Evolutionary conservation across 2,888 invertebrate genomes (phyloP).

Genomic region (Cheiracanthium punctorium): DNA sequence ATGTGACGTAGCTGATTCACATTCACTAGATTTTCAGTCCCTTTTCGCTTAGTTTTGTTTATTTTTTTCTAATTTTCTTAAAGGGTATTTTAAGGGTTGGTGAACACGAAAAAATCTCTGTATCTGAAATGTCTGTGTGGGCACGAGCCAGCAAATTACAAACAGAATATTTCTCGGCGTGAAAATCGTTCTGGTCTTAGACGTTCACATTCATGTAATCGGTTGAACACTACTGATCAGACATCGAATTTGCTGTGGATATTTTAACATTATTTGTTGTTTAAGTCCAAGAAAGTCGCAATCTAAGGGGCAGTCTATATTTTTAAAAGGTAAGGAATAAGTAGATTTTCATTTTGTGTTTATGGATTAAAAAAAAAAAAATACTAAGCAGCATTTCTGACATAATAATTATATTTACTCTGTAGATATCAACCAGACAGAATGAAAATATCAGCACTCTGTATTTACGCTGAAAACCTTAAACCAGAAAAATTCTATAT

Average conservation of each 20-base stretch:
- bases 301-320: no score
- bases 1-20: conserved; percentile 22
- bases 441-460: no score
- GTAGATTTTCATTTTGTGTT: no score
- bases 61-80: conserved; percentile 29
- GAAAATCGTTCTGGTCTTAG: not conserved
- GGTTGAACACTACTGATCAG: not conserved
- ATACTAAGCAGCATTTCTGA: no score
- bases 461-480: no score
- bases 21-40: not conserved
- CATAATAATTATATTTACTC: no score
- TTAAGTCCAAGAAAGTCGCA: no score
- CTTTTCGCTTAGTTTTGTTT: not conserved
- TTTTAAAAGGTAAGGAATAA: no score
- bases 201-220: conserved; percentile 14
- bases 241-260: not conserved
- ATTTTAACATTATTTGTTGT: no score
- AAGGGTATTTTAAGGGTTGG: not conserved
- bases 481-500: no score
- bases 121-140: not conserved
- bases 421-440: no score
- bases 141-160: not conserved
- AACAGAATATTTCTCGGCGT: not conserved
- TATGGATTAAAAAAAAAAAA: no score
- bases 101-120: not conserved